Evolutionary conservation across 92 coral and sea anemone species (phyloP), one percentile per base, ranked within the genome.

Genomic region (Epizoanthus stellaris): DNA sequence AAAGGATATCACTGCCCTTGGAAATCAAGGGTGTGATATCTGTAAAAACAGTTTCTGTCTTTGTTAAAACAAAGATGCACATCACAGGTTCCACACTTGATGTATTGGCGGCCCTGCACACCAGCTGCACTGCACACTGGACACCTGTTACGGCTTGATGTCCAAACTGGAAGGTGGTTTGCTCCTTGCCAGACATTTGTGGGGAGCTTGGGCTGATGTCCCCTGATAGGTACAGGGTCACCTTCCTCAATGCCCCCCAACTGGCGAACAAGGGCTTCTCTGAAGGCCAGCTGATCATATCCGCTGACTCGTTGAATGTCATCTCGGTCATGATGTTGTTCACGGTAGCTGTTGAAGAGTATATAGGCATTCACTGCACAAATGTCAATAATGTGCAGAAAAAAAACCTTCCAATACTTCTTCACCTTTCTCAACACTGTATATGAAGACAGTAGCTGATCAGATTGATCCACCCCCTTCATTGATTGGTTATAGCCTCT

Each of bases 301-400:
- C 21, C 64, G 4, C 4, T 75, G 13, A 75, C 52, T 19, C 42
- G 16, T 36, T 19, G n/a, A 16, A 74, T 47, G 65, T 82, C 86
- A 53, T 54, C 77, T 38, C 57, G 70, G 67, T 76, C 81, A 25
- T 62, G 71, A 83, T 74, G 61, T 15, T 63, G 67, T 36, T 58
- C 4, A 23, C 61, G 72, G 23, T 52, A 80, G 63, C 63, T 25
- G 34, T 65, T 67, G 59, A 64, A 80, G 20, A 63, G 68, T 42
- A 82, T 82, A 39, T 21, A 87, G 45, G 82, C 74, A 57, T 87
- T 82, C 9, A 74, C 90, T 43, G 84, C 36, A 34, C 82, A 61
- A 54, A 87, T 16, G 68, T 88, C 88, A 60, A 88, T 88, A 34
- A 83, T 67, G 70, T 83, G 91, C 63, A 76, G 72, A 52, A 88